Evolutionary conservation across 2,888 invertebrate species (phyloP).

Genomic region (Asteroscopus sphinx): DNA sequence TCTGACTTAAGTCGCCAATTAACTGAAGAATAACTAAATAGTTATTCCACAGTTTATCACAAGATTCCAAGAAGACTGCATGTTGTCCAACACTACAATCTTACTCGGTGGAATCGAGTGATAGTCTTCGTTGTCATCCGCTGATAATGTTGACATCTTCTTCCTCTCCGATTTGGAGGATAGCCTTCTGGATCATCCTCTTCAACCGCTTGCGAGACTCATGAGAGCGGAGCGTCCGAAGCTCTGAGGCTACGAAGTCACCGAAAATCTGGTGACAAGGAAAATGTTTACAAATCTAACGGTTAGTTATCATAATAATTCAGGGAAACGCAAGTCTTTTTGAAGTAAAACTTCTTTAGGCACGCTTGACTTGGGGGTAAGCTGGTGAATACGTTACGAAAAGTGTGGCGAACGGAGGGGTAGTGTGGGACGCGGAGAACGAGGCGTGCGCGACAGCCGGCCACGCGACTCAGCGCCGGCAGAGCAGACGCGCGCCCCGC

Average conservation of each 20-base stretch:
- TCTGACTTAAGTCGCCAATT: neutral
- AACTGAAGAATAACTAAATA: neutral
- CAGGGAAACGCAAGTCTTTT: no score
- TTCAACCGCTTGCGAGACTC: constrained; percentile 80
- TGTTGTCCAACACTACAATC: constrained; percentile 12
- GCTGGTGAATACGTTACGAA: no score
- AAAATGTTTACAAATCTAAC: neutral
- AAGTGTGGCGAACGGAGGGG: no score
- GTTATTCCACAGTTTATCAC: constrained; percentile 18
- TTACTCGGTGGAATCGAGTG: constrained; percentile 59
- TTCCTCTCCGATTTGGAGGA: constrained; percentile 79
- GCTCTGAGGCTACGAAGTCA: constrained; percentile 85
- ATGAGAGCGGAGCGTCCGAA: constrained; percentile 77
- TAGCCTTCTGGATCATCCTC: constrained; percentile 83
- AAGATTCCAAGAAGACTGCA: constrained; percentile 11
- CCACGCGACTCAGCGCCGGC: no score
- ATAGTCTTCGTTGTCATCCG: constrained; percentile 62
- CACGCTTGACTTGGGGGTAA: no score
- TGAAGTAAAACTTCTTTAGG: no score
- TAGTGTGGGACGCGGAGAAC: no score
- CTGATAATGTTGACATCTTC: constrained; percentile 74
- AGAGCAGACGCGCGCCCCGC: no score
- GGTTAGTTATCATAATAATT: no score
- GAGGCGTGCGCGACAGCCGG: no score
- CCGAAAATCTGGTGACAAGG: constrained; percentile 77